Conservation (phyloP, 2,888 invertebrate species). For the Scaptomyza tumidula region DNA sequence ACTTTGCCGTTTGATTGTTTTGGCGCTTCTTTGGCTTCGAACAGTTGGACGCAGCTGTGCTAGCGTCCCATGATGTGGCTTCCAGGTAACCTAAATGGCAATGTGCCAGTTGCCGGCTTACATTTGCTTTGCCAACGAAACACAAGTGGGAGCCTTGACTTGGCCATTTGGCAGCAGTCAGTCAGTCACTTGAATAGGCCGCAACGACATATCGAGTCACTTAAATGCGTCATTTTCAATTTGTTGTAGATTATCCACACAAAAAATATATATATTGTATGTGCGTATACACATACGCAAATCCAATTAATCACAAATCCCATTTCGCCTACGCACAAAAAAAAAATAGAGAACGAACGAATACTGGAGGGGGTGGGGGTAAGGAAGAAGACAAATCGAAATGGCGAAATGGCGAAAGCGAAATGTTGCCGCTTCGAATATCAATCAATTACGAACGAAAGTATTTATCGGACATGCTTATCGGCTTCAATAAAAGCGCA, state of each 20-base stretch:
- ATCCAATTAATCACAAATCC: slow-evolving; percentile 75
- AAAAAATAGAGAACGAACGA: slow-evolving; percentile 12
- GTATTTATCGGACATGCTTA: slow-evolving; percentile 72
- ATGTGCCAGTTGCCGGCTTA: slow-evolving; percentile 54
- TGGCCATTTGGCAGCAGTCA: slow-evolving; percentile 27
- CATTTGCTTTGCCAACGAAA: slow-evolving; percentile 23
- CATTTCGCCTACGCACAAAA: slow-evolving; percentile 29
- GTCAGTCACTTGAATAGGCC: slow-evolving; percentile 6
- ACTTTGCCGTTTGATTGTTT: slow-evolving; percentile 61
- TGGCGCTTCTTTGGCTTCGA: slow-evolving; percentile 65
- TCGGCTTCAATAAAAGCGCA: slow-evolving; percentile 55
- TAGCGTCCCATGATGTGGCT: slow-evolving; percentile 60
- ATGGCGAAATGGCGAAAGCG: slow-evolving; percentile 39
- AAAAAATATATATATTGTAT: background rate
- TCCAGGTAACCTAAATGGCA: slow-evolving; percentile 77
- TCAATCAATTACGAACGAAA: slow-evolving; percentile 67
- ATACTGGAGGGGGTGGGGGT: background rate
- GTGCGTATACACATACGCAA: slow-evolving; percentile 11
- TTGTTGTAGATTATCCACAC: slow-evolving; percentile 36
- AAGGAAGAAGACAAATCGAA: slow-evolving; percentile 1
- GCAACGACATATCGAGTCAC: slow-evolving; percentile 15
- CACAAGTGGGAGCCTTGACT: slow-evolving; percentile 31
- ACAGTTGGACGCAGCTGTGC: slow-evolving; percentile 42
- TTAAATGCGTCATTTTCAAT: slow-evolving; percentile 51
- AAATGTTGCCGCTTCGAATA: slow-evolving; percentile 54